Conservation (phyloP, 2,113 vertebrate genomes). For the Varanus komodoensis region DNA sequence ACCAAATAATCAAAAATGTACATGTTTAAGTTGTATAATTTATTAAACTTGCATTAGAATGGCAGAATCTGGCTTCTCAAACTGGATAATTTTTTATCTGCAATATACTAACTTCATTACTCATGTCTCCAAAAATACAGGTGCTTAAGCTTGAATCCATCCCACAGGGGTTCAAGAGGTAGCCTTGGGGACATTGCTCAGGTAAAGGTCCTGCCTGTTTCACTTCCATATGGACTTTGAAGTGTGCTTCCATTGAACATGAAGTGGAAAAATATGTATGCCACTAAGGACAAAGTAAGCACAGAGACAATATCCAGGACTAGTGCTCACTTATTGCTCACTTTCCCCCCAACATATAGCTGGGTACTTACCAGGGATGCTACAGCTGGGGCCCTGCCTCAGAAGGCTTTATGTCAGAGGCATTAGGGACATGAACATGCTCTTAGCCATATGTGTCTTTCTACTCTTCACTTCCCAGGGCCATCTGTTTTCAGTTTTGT, state of each 20-base stretch:
- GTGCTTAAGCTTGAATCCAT: neutral
- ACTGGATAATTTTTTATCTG: neutral
- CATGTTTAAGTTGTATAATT: neutral
- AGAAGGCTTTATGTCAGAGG: neutral
- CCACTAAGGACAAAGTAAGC: neutral
- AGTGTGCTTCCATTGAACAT: neutral
- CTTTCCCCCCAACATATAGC: neutral
- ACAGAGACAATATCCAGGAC: neutral
- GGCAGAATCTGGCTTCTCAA: neutral
- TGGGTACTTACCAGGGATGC: neutral
- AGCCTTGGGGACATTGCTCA: neutral
- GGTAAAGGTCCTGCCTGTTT: neutral
- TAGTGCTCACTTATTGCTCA: neutral
- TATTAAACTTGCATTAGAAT: neutral
- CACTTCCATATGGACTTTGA: neutral
- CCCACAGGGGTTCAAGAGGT: neutral
- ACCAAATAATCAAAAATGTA: neutral
- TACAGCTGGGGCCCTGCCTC: neutral
- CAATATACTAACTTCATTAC: neutral
- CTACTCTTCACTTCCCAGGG: conserved; percentile 1
- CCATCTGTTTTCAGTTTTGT: neutral
- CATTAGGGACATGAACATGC: neutral
- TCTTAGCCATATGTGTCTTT: neutral
- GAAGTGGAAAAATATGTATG: neutral
- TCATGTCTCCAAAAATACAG: neutral